These are phyloP conservation scores for Chauna torquata DNA, from an alignment of 2,113 vertebrate genomes.

Conservation along the genomic window DNA sequence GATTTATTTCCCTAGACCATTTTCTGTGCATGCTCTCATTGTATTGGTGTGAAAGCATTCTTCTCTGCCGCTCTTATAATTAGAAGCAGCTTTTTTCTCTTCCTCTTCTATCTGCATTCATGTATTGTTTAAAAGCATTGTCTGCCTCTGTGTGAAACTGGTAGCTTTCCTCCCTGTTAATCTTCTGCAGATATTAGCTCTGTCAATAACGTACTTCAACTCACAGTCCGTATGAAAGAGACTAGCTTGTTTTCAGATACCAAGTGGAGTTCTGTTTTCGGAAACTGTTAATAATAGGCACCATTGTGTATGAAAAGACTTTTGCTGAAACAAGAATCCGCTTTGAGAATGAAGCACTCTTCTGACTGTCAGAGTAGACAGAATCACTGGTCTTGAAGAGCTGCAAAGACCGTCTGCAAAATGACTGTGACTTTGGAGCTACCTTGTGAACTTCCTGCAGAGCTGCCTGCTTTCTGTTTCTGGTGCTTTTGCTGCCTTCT, in stretches of 20 bases:
- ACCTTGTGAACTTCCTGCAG: background rate
- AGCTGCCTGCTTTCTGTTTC: background rate
- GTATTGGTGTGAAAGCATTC: background rate
- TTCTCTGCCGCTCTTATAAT: background rate
- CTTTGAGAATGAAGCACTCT: background rate
- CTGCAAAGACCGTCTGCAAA: background rate
- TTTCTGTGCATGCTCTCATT: background rate
- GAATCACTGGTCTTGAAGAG: background rate
- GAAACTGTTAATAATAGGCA: background rate
- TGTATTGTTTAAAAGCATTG: background rate
- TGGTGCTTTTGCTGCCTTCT: background rate
- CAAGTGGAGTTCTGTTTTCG: constrained; percentile 23
- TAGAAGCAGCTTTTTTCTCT: constrained; percentile 29
- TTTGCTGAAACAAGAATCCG: background rate
- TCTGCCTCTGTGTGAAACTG: background rate
- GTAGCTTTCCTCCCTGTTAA: background rate
- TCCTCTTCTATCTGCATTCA: background rate
- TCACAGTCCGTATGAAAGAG: background rate
- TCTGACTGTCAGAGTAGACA: background rate
- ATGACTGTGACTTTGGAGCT: background rate
- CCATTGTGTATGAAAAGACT: background rate
- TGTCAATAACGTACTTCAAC: background rate
- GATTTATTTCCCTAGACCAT: background rate
- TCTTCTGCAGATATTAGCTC: background rate
- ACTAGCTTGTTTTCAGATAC: background rate